Conservation (phyloP, 1,140 invertebrate species). For the Orchestia grillus region DNA sequence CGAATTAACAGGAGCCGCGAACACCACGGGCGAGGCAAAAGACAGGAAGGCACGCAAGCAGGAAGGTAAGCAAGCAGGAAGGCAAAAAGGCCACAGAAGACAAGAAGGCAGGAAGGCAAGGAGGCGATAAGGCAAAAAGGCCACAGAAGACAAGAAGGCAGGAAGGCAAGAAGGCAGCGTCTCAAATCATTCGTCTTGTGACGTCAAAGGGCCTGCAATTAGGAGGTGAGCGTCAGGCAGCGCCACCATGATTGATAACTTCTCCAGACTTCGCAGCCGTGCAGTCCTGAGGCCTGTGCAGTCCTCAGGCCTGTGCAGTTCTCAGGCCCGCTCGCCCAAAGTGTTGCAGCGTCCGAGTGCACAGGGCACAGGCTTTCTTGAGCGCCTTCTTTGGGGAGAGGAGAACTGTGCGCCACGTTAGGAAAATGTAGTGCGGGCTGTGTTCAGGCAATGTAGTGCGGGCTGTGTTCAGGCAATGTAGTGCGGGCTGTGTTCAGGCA, state of each 20-base stretch:
- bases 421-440: too few species aligned
- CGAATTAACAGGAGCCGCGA: background rate
- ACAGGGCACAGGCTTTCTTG: too few species aligned
- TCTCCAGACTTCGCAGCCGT: background rate
- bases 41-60: background rate
- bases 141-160: background rate
- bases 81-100: background rate
- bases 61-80: slow-evolving; percentile 3
- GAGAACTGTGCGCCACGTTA: too few species aligned
- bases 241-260: slow-evolving; percentile 45
- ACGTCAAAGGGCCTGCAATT: slow-evolving; percentile 19
- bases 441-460: too few species aligned
- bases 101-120: background rate
- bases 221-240: slow-evolving; percentile 39
- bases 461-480: too few species aligned
- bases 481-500: too few species aligned
- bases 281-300: background rate
- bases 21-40: background rate
- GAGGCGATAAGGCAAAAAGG: background rate
- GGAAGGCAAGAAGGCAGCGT: slow-evolving; percentile 41
- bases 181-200: slow-evolving; percentile 42
- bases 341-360: too few species aligned
- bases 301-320: too few species aligned
- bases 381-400: too few species aligned
- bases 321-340: too few species aligned